Evolutionary conservation across 2,888 invertebrate genomes (phyloP).

Genomic region (Ormyrus labotus): DNA sequence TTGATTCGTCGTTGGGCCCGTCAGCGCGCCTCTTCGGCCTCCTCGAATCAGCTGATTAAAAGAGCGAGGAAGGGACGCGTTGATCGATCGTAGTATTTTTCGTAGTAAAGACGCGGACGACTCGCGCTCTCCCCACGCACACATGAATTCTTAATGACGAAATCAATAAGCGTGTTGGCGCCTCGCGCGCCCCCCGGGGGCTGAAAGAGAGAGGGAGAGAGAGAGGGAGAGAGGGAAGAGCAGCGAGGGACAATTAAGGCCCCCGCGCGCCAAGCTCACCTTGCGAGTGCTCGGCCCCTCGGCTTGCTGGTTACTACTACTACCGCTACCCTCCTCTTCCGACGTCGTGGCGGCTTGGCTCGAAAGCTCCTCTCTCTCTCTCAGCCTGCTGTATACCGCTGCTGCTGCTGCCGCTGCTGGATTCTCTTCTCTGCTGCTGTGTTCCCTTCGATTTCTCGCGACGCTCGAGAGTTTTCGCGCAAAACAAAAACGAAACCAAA

Average conservation of each 20-base stretch:
- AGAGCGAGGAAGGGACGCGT: not conserved
- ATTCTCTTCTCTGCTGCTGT: too few relatives aligned
- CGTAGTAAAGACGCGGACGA: not conserved
- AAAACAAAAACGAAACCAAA: not conserved
- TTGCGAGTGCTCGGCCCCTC: slow-evolving; percentile 1
- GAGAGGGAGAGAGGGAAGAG: not conserved
- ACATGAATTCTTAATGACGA: slow-evolving; percentile 42
- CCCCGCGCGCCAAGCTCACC: not conserved
- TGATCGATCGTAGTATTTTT: not conserved
- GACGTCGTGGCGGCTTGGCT: not conserved
- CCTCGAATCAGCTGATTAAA: not conserved
- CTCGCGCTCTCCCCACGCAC: not conserved
- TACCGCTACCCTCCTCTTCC: too few relatives aligned
- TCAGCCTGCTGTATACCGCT: too few relatives aligned
- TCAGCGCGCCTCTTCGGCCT: not conserved
- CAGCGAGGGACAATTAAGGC: not conserved
- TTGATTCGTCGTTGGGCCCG: slow-evolving; percentile 65
- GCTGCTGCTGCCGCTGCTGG: too few relatives aligned
- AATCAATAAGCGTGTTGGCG: slow-evolving; percentile 37
- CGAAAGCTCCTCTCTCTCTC: too few relatives aligned
- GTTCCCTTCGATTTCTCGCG: not conserved
- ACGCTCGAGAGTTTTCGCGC: not conserved
- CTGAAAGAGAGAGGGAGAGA: not conserved
- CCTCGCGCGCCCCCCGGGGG: not conserved
- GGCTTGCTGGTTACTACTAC: slow-evolving; percentile 4